Evolutionary conservation across 2,113 vertebrate species (phyloP), one percentile per base, ranked within the genome.

Genomic region (Syngnathus typhle): DNA sequence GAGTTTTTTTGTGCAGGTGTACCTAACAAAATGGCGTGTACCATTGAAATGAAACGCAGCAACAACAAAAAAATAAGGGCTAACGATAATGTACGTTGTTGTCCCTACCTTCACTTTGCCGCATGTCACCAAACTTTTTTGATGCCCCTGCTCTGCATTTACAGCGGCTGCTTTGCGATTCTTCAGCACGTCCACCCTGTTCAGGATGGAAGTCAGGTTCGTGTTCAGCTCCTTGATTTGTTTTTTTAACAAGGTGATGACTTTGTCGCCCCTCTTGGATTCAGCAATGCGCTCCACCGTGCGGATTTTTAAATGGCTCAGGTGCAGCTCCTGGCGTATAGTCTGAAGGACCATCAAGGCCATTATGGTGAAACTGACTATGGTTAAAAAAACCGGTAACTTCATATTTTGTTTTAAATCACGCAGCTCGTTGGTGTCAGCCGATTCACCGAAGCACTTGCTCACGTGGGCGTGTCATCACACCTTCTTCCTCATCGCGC

Each of bases 321-420:
- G 64, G 2, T 1, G 8, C 1, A 84, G 0, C 80, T 92, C 90
- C 79, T 91, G 89, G 3, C 46, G 61, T 64, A 85, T 1, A 1
- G 82, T 69, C 60, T 89, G 84, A 60, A 67, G 75, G 23, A 72
- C 15, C 70, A 89, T 60, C 0, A 56, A 44, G 0, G 4, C 9
- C 83, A 88, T 73, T 3, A 82, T 64, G 4, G 43, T 58, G 46
- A 78, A 1, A 6, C 73, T 68, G 51, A 88, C 3, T 12, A 39
- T 1, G 11, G 67, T 4, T 9, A 89, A 7, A 2, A 5, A 47
- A 0, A 76, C 0, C 3, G 49, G 0, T 1, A 72, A 1, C 77
- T 82, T 88, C 89, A 89, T 90, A 9, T 43, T 70, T 61, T 4
- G 6, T 11, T 36, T 19, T 13, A 51, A n/a, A 18, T 65, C 21